Evolutionary conservation across 1,140 invertebrate species (phyloP).

Genomic region (Macrotrachela quadricornifera): DNA sequence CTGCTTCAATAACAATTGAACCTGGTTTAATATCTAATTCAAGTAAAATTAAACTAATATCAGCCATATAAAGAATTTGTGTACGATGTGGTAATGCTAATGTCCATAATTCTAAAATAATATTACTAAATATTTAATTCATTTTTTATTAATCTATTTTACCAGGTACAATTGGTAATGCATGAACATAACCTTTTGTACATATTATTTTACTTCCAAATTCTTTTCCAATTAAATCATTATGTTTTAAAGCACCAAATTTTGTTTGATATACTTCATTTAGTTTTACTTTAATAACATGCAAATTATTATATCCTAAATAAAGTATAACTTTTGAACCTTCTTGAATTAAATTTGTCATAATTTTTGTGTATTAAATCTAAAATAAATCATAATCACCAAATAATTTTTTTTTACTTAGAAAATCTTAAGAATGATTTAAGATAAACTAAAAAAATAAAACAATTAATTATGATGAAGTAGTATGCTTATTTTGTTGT

Average conservation of each 20-base stretch:
- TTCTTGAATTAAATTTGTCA: not conserved
- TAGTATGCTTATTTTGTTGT: too few relatives aligned
- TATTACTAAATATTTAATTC: not conserved
- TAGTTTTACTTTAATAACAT: not conserved
- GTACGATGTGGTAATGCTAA: constrained; percentile 51
- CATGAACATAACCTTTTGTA: not conserved
- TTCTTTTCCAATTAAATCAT: constrained; percentile 5
- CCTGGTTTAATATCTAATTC: constrained; percentile 73
- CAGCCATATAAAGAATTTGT: constrained; percentile 90
- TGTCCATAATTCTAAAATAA: constrained; percentile 3
- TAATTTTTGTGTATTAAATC: too few relatives aligned
- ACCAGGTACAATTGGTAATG: not conserved
- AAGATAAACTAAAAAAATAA: too few relatives aligned
- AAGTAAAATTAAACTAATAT: constrained; percentile 74
- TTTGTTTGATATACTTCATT: constrained; percentile 1
- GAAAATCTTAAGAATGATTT: too few relatives aligned
- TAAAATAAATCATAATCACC: too few relatives aligned
- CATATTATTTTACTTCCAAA: not conserved
- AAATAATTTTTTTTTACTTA: too few relatives aligned
- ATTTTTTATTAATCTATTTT: not conserved
- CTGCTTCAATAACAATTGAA: constrained; percentile 65
- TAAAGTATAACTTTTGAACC: constrained; percentile 4
- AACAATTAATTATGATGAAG: too few relatives aligned
- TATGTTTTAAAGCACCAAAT: constrained; percentile 5
- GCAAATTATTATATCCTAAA: constrained; percentile 1